Percentiles rank a stretch among this genome's conserved stretches.
Conservation (phyloP, 2,113 vertebrate genomes). For the Actenoides hombroni region DNA sequence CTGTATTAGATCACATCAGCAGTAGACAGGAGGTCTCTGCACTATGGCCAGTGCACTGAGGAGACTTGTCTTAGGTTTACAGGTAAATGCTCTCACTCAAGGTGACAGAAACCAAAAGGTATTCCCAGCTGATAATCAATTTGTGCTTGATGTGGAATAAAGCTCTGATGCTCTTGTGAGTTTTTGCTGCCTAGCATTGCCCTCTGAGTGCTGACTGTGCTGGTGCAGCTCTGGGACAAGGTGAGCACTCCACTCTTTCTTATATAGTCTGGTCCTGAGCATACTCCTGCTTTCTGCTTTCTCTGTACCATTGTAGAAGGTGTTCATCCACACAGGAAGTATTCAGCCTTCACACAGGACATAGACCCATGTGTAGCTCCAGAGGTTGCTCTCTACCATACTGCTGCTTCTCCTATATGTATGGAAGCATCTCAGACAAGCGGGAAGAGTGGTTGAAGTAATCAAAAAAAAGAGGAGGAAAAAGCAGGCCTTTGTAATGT, state of each 20-base stretch:
- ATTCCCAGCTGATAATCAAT: neutral
- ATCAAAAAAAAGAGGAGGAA: neutral
- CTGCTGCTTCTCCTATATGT: neutral
- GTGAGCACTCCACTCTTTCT: neutral
- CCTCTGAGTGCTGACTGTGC: neutral
- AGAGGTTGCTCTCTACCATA: neutral
- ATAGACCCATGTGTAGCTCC: neutral
- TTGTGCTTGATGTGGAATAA: neutral
- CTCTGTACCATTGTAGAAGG: neutral
- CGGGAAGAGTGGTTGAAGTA: neutral
- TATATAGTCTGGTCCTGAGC: neutral
- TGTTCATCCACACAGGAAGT: neutral
- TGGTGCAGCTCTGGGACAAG: neutral
- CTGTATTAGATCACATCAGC: neutral
- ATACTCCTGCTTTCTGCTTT: neutral
- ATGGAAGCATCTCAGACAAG: neutral
- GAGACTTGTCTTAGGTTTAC: neutral
- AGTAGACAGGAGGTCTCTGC: neutral
- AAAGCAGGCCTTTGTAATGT: neutral
- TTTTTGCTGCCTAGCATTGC: neutral
- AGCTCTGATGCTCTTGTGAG: neutral
- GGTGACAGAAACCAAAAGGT: neutral
- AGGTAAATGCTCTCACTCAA: neutral
- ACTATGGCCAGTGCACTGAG: neutral
- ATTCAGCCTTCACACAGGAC: neutral